Percentiles rank a stretch among this genome's conserved stretches.
Evolutionary conservation across 2,113 vertebrate genomes (phyloP).

Genomic region (Bagarius yarrelli): DNA sequence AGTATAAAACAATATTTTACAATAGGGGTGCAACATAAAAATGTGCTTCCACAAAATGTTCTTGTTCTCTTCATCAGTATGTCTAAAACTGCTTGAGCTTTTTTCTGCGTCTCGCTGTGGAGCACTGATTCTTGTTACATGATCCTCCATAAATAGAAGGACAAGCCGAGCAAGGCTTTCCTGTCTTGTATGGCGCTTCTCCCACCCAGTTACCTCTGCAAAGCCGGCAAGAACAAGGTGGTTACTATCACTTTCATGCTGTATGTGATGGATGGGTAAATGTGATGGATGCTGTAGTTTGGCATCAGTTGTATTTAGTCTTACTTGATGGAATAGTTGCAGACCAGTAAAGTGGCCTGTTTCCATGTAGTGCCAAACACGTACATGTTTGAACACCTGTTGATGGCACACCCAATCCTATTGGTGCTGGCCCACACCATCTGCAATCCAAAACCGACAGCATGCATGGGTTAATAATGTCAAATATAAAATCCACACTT

Average conservation of each 20-base stretch:
- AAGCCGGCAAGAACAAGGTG: slow-evolving; percentile 51
- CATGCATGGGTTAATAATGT: background rate
- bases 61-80: background rate
- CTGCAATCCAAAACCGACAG: slow-evolving; percentile 63
- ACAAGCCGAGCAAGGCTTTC: slow-evolving; percentile 81
- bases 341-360: slow-evolving; percentile 78
- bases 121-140: slow-evolving; percentile 84
- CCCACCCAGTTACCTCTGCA: slow-evolving; percentile 88
- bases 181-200: slow-evolving; percentile 81
- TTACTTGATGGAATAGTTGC: slow-evolving; percentile 94
- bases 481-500: too few relatives aligned
- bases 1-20: background rate
- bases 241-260: background rate
- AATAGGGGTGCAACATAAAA: slow-evolving; percentile 18
- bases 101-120: slow-evolving; percentile 68
- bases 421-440: slow-evolving; percentile 91
- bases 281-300: background rate
- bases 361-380: slow-evolving; percentile 81
- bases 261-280: background rate
- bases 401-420: slow-evolving; percentile 82
- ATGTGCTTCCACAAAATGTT: background rate
- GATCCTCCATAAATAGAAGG: slow-evolving; percentile 77
- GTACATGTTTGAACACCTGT: slow-evolving; percentile 74
- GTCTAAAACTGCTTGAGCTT: slow-evolving; percentile 63
- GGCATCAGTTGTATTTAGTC: slow-evolving; percentile 38